These are phyloP conservation scores for Strix uralensis DNA, from an alignment of 2,113 vertebrate species.

Conservation along the genomic window DNA sequence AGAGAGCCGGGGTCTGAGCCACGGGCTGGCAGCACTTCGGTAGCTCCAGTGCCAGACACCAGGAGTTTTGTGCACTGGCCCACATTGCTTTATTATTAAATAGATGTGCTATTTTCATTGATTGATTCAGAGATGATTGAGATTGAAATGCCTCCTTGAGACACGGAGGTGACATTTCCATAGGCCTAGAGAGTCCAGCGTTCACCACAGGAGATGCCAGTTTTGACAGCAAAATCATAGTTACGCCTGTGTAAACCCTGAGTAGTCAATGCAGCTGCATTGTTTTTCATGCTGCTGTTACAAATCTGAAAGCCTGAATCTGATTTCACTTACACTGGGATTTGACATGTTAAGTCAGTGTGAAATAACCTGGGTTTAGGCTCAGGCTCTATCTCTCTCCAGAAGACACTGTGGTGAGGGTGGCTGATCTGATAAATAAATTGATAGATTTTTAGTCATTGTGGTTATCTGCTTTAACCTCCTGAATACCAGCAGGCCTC, in stretches of 20 bases:
- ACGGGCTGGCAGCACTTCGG: not conserved
- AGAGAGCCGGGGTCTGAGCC: not conserved
- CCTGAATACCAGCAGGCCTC: not conserved
- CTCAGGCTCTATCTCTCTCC: not conserved
- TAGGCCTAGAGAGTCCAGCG: not conserved
- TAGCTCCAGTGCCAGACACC: not conserved
- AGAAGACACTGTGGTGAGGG: not conserved
- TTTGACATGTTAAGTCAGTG: not conserved
- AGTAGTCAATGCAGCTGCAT: not conserved
- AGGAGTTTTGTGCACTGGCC: not conserved
- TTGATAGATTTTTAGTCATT: not conserved
- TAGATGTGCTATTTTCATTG: not conserved
- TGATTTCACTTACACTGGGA: not conserved
- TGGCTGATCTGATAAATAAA: not conserved
- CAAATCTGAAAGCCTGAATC: not conserved
- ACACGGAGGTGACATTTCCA: not conserved
- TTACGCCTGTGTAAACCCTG: not conserved
- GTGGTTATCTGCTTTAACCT: not conserved
- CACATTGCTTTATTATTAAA: not conserved
- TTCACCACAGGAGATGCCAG: conserved; percentile 14
- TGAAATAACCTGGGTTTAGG: not conserved
- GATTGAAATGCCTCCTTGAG: conserved; percentile 25
- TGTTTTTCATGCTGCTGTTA: not conserved
- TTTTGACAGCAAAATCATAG: conserved; percentile 13
- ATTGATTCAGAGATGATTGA: conserved; percentile 23